Evolutionary conservation across 2,113 vertebrate species (phyloP).

Genomic region (Vicugna pacos): DNA sequence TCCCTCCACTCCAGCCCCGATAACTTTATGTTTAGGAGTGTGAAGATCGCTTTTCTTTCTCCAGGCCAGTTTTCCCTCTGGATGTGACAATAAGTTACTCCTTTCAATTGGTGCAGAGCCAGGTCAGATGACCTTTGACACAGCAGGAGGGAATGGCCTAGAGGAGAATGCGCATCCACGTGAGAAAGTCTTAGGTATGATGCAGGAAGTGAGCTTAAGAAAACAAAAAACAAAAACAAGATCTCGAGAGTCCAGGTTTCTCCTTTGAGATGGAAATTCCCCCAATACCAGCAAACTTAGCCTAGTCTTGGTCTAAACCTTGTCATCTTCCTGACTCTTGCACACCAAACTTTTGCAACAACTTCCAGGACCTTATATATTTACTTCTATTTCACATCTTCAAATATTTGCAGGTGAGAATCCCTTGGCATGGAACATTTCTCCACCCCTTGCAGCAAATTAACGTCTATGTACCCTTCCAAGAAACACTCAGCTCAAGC

Average conservation of each 20-base stretch:
- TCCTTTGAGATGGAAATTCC: not conserved
- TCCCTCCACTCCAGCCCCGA: constrained; percentile 39
- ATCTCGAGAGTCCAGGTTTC: not conserved
- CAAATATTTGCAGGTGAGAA: not conserved
- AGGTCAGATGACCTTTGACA: not conserved
- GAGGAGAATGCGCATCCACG: not conserved
- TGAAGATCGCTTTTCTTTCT: not conserved
- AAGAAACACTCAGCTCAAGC: not conserved
- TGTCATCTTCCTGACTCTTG: not conserved
- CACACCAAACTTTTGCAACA: not conserved
- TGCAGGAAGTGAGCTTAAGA: not conserved
- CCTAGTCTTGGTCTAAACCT: not conserved
- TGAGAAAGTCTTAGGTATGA: not conserved
- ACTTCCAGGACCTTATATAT: not conserved
- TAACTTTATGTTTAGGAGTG: not conserved
- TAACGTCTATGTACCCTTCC: not conserved
- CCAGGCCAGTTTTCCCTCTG: not conserved
- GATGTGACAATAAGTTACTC: constrained; percentile 24
- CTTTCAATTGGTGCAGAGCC: not conserved
- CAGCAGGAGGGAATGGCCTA: not conserved
- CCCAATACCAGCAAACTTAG: not conserved
- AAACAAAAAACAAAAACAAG: not conserved
- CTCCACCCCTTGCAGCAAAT: not conserved
- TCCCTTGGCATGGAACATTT: not conserved
- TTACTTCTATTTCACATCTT: not conserved